Evolutionary conservation across 1,140 invertebrate genomes (phyloP).

Genomic region (Drosophila lacteicornis): DNA sequence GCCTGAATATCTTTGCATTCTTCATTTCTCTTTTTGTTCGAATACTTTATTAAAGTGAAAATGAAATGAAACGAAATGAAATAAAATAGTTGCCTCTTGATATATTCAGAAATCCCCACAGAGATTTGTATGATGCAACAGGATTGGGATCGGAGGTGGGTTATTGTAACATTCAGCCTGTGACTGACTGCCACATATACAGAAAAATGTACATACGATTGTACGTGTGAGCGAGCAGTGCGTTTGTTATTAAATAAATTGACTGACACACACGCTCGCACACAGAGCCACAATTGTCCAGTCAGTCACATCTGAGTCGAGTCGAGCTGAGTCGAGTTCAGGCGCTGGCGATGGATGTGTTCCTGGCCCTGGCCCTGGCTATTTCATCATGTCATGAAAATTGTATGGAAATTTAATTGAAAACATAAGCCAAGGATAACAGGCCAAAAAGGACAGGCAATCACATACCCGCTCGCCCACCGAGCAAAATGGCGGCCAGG

Average conservation of each 20-base stretch:
- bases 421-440: slow-evolving; percentile 84
- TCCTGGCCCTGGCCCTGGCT: slow-evolving; percentile 65
- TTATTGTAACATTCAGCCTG: slow-evolving; percentile 27
- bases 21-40: slow-evolving; percentile 16
- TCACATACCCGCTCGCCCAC: slow-evolving; percentile 52
- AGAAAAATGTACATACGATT: no score
- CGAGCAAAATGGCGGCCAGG: slow-evolving; percentile 48
- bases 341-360: slow-evolving; percentile 22
- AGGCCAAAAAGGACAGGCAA: slow-evolving; percentile 80
- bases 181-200: slow-evolving; percentile 20
- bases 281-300: slow-evolving; percentile 32
- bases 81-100: slow-evolving; percentile 77
- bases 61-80: slow-evolving; percentile 68
- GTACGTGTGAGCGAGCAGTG: slow-evolving; percentile 37
- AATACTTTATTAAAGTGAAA: slow-evolving; percentile 56
- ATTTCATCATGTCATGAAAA: slow-evolving; percentile 84
- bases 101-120: slow-evolving; percentile 66
- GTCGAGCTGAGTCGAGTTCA: slow-evolving; percentile 28
- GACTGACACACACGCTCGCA: slow-evolving; percentile 63
- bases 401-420: slow-evolving; percentile 84
- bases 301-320: slow-evolving; percentile 47
- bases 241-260: slow-evolving; percentile 84
- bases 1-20: not conserved
- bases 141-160: slow-evolving; percentile 10
- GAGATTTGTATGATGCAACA: slow-evolving; percentile 57